Evolutionary conservation across 2,113 vertebrate species (phyloP).

Genomic region (Dicaeum eximium): DNA sequence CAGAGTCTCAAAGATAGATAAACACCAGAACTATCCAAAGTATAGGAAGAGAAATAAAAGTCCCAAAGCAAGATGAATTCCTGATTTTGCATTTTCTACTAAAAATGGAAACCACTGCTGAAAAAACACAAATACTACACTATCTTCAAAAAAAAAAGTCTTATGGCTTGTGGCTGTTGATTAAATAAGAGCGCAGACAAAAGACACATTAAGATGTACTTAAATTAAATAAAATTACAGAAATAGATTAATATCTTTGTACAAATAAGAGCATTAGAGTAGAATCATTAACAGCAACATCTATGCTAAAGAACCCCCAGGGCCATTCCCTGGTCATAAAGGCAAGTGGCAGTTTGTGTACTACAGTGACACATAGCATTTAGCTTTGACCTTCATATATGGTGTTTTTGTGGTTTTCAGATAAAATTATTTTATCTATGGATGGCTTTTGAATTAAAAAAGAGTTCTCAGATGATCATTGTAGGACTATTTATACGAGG

Average conservation of each 20-base stretch:
- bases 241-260: neutral
- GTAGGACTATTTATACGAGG: neutral
- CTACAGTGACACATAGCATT: neutral
- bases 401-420: neutral
- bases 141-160: neutral
- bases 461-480: neutral
- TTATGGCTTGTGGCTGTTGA: neutral
- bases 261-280: neutral
- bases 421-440: neutral
- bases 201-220: neutral
- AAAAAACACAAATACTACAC: neutral
- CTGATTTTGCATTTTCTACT: neutral
- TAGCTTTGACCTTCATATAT: neutral
- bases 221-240: neutral
- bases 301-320: fast-evolving
- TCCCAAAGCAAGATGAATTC: neutral
- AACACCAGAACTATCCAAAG: neutral
- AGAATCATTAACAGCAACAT: neutral
- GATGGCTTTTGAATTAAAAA: neutral
- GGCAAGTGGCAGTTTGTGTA: neutral
- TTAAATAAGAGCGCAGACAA: neutral
- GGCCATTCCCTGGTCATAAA: neutral
- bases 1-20: neutral
- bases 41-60: neutral
- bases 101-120: neutral